Conservation (phyloP, 2,888 invertebrate genomes). For the Agrilus cyanescens region DNA sequence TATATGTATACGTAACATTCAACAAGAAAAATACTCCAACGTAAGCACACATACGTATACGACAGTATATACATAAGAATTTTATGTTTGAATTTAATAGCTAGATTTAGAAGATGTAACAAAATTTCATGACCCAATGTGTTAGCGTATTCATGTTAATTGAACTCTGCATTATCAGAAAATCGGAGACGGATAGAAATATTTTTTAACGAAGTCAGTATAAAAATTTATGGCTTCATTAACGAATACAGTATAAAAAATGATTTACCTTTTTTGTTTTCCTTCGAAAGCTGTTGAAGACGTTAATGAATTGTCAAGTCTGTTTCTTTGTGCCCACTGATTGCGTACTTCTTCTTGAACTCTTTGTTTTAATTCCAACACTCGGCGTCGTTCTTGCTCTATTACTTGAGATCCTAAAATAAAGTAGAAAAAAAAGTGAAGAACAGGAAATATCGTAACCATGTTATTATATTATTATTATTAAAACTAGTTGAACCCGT, state of each 20-base stretch:
- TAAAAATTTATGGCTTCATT: neutral
- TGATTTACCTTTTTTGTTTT: constrained; percentile 25
- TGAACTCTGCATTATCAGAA: too few species aligned
- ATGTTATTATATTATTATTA: neutral
- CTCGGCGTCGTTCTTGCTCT: constrained; percentile 79
- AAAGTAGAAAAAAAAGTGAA: constrained; percentile 4
- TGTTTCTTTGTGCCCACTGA: constrained; percentile 65
- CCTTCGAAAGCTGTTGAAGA: constrained; percentile 30
- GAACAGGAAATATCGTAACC: neutral
- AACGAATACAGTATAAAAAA: neutral
- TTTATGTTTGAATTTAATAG: too few species aligned
- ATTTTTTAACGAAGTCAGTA: too few species aligned
- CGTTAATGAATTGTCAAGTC: constrained; percentile 48
- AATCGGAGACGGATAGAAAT: too few species aligned
- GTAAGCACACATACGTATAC: too few species aligned
- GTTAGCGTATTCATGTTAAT: too few species aligned
- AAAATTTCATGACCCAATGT: too few species aligned
- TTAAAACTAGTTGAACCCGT: neutral
- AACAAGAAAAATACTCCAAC: too few species aligned
- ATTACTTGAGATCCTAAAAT: constrained; percentile 75
- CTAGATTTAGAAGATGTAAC: too few species aligned
- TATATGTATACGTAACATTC: too few species aligned
- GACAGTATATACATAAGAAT: too few species aligned
- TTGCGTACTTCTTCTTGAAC: constrained; percentile 83
- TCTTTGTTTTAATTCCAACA: constrained; percentile 71